Evolutionary conservation across 1,140 invertebrate genomes (phyloP).

Genomic region (Aphelinus atriplicis): DNA sequence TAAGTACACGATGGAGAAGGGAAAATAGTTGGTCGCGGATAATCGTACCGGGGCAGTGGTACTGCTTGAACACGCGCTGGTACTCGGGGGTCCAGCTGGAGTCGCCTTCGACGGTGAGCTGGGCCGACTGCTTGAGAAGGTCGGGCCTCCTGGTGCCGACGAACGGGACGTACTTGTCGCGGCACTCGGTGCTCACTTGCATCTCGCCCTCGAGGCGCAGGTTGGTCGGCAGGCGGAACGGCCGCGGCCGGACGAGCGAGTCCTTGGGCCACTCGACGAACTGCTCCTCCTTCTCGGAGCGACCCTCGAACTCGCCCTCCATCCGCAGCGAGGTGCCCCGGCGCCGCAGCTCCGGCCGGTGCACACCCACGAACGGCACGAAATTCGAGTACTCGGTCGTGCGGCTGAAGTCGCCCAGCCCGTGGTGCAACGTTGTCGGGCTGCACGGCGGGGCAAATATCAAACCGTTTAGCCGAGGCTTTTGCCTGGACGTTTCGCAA

Average conservation of each 20-base stretch:
- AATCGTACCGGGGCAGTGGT: slow-evolving; percentile 49
- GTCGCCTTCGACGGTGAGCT: slow-evolving; percentile 63
- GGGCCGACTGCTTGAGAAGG: slow-evolving; percentile 55
- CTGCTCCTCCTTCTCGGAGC: slow-evolving; percentile 66
- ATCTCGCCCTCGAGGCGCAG: slow-evolving; percentile 67
- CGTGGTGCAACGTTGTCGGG: slow-evolving; percentile 42
- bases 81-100: slow-evolving; percentile 61
- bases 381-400: slow-evolving; percentile 60
- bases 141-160: slow-evolving; percentile 59
- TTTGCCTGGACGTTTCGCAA: no score
- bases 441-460: background rate
- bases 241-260: slow-evolving; percentile 60
- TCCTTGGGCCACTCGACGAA: slow-evolving; percentile 66
- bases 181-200: slow-evolving; percentile 65
- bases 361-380: slow-evolving; percentile 57
- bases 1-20: no score
- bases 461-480: background rate
- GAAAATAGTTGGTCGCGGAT: background rate
- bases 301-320: slow-evolving; percentile 65
- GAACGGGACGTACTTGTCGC: slow-evolving; percentile 66
- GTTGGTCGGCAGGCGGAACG: slow-evolving; percentile 60
- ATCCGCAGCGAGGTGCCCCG: slow-evolving; percentile 66
- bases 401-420: slow-evolving; percentile 51
- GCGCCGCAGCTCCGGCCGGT: slow-evolving; percentile 61
- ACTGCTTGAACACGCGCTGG: slow-evolving; percentile 58